Conservation (phyloP, 2,797 vertebrate genomes). For the Hirundo rustica region DNA sequence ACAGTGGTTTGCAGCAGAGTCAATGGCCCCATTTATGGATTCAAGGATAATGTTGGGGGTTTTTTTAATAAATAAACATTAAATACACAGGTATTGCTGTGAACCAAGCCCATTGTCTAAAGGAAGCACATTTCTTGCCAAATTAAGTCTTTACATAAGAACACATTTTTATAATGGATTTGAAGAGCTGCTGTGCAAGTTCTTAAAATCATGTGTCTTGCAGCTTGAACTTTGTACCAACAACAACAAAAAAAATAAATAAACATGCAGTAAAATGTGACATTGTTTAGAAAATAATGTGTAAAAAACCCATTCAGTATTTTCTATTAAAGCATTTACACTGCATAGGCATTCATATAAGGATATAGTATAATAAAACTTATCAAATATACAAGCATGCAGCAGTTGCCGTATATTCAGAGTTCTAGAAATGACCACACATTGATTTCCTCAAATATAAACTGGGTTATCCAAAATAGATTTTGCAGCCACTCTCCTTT, state of each 20-base stretch:
- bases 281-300: conserved; percentile 61
- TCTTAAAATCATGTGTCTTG: conserved; percentile 62
- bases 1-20: background rate
- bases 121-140: conserved; percentile 57
- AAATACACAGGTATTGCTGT: conserved; percentile 40
- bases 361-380: conserved; percentile 69
- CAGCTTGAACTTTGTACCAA: conserved; percentile 39
- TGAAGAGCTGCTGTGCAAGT: conserved; percentile 45
- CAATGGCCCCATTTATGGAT: background rate
- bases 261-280: conserved; percentile 66
- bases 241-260: conserved; percentile 39
- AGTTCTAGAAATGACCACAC: conserved; percentile 66
- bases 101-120: conserved; percentile 60
- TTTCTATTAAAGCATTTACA: conserved; percentile 71
- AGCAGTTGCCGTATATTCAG: conserved; percentile 63
- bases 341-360: conserved; percentile 73
- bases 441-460: conserved; percentile 65
- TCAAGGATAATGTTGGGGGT: background rate
- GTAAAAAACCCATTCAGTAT: conserved; percentile 55
- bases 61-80: background rate
- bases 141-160: conserved; percentile 38
- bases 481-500: conserved; percentile 54
- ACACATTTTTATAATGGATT: conserved; percentile 47
- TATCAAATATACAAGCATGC: conserved; percentile 69
- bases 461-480: conserved; percentile 70